These are phyloP conservation scores for Macquaria australasica DNA, from an alignment of 2,113 vertebrate genomes.

Conservation along the genomic window DNA sequence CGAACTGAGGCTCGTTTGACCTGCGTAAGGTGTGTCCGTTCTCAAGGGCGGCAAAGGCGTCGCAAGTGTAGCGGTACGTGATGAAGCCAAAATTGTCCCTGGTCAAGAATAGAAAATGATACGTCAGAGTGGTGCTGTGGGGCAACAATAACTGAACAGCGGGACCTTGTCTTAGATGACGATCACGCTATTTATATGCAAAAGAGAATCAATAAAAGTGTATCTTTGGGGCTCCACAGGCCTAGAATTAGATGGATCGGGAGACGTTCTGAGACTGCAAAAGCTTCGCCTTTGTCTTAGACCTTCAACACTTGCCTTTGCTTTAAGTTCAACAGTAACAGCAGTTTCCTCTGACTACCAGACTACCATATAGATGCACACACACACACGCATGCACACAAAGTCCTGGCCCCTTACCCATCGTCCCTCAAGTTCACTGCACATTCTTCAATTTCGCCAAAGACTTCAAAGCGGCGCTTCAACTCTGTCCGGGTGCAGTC, in stretches of 20 bases:
- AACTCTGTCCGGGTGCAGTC: conserved; percentile 94
- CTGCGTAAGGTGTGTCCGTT: conserved; percentile 97
- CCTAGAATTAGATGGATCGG: conserved; percentile 44
- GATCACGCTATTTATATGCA: conserved; percentile 78
- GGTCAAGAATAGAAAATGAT: conserved; percentile 81
- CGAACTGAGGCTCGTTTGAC: conserved; percentile 93
- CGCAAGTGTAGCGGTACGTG: conserved; percentile 99
- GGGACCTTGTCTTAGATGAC: conserved; percentile 51
- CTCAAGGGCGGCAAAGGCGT: conserved; percentile 98
- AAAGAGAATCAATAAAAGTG: conserved; percentile 78
- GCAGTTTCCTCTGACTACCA: too few species aligned
- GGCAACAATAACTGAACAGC: conserved; percentile 55
- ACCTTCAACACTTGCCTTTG: not conserved
- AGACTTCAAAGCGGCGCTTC: conserved; percentile 98
- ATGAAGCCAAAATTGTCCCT: conserved; percentile 99
- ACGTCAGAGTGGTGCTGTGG: conserved; percentile 60
- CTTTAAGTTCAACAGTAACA: conserved; percentile 30
- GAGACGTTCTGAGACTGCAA: conserved; percentile 41
- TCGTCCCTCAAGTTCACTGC: conserved; percentile 95
- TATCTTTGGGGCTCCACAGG: conserved; percentile 63
- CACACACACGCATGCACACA: conserved; percentile 24
- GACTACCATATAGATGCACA: conserved; percentile 6
- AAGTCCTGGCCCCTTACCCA: conserved; percentile 87
- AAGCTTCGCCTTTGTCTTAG: conserved; percentile 37
- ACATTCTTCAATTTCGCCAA: conserved; percentile 99